Conservation (phyloP, 2,888 invertebrate genomes). For the Zele albiditarsus region DNA sequence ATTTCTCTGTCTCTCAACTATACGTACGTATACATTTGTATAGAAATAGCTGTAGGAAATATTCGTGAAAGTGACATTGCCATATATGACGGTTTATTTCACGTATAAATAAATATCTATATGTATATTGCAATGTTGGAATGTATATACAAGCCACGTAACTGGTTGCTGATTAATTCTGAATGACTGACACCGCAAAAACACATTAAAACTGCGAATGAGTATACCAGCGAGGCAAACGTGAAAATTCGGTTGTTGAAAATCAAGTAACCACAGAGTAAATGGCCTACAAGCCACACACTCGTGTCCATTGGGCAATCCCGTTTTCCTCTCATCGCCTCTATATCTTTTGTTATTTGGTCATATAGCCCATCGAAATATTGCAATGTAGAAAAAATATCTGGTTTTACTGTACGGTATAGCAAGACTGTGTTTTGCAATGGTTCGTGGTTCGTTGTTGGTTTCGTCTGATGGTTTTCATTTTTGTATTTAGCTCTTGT, state of each 20-base stretch:
- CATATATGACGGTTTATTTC: not conserved
- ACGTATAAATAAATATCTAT: not conserved
- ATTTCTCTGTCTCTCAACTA: conserved; percentile 53
- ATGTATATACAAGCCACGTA: conserved; percentile 51
- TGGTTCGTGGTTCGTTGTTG: conserved; percentile 32
- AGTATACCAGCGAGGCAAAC: conserved; percentile 63
- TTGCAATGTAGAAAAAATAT: conserved; percentile 53
- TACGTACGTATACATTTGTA: not conserved
- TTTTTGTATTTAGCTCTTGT: not conserved
- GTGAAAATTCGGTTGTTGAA: conserved; percentile 69
- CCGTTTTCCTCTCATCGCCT: conserved; percentile 54
- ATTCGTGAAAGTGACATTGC: conserved; percentile 43
- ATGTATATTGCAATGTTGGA: not conserved
- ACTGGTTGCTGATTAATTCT: conserved; percentile 71
- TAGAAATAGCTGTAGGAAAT: conserved; percentile 44
- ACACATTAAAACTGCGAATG: conserved; percentile 72
- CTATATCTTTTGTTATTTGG: not conserved
- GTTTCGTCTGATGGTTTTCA: conserved; percentile 25
- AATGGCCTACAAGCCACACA: conserved; percentile 68
- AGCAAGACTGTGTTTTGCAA: not conserved
- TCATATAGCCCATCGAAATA: conserved; percentile 61
- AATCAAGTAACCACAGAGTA: conserved; percentile 72
- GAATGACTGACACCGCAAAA: conserved; percentile 73
- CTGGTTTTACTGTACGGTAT: not conserved
- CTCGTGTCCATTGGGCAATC: conserved; percentile 49